Evolutionary conservation across 2,888 invertebrate species (phyloP).

Genomic region (Notodonta ziczac): DNA sequence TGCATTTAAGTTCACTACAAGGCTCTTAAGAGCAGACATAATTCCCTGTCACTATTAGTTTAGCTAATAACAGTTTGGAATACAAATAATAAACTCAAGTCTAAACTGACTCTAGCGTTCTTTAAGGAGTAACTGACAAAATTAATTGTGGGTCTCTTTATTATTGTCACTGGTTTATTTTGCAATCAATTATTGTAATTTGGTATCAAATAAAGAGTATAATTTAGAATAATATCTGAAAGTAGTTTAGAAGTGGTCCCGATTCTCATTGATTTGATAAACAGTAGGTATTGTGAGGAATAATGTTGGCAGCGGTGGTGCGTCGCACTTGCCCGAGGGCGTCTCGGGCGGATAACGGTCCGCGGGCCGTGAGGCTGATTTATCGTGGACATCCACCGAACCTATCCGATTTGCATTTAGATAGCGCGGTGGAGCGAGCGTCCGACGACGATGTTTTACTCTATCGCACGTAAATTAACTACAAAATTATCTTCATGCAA

Average conservation of each 20-base stretch:
- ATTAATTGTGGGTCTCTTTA: constrained; percentile 9
- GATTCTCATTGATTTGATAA: not conserved
- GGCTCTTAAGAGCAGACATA: constrained; percentile 44
- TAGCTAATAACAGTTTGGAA: constrained; percentile 39
- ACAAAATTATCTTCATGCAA: constrained; percentile 65
- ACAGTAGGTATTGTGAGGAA: constrained; percentile 10
- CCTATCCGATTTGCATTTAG: constrained; percentile 84
- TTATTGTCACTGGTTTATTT: not conserved
- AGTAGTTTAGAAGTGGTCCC: not conserved
- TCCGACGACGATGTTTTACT: constrained; percentile 54
- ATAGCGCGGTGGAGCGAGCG: constrained; percentile 62
- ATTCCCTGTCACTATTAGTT: constrained; percentile 51
- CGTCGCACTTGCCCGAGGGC: constrained; percentile 45
- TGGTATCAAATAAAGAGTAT: not conserved
- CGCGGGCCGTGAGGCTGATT: constrained; percentile 69
- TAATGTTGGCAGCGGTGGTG: constrained; percentile 8
- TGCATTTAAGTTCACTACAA: constrained; percentile 50
- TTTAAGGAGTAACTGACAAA: not conserved
- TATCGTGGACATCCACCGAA: constrained; percentile 79
- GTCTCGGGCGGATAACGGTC: constrained; percentile 66
- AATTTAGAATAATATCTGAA: not conserved
- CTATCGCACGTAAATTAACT: constrained; percentile 77
- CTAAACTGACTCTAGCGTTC: constrained; percentile 12
- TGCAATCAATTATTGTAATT: not conserved
- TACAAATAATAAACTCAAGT: constrained; percentile 26